Percentiles rank a stretch among this genome's conserved stretches.
These are phyloP conservation scores for Aptenodytes patagonicus DNA, from an alignment of 2,113 vertebrate genomes.

Conservation along the genomic window DNA sequence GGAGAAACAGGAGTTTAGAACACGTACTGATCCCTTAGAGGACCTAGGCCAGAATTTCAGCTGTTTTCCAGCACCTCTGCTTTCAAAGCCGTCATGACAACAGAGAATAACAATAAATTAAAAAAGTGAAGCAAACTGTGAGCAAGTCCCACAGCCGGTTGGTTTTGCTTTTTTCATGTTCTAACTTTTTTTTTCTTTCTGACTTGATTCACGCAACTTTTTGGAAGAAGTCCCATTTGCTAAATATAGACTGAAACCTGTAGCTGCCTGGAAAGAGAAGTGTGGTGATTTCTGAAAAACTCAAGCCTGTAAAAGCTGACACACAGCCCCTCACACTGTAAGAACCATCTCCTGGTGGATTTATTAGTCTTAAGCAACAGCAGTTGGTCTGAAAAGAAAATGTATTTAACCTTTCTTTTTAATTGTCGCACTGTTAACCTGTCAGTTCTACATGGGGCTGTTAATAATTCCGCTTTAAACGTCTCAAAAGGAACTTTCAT, in stretches of 20 bases:
- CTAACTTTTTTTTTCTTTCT: neutral
- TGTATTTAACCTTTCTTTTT: slow-evolving; percentile 70
- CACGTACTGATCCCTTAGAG: neutral
- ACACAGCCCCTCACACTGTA: slow-evolving; percentile 8
- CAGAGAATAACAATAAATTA: neutral
- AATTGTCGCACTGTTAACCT: slow-evolving; percentile 62
- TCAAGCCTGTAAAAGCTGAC: slow-evolving; percentile 37
- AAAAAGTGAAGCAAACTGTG: neutral
- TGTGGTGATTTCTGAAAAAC: slow-evolving; percentile 18
- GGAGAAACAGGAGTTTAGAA: neutral
- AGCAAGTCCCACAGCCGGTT: neutral
- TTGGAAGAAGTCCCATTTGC: neutral
- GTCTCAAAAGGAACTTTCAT: slow-evolving; percentile 53
- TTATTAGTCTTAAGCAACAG: slow-evolving; percentile 67
- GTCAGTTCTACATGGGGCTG: slow-evolving; percentile 48
- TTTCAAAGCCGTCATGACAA: neutral
- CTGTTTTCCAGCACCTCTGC: neutral
- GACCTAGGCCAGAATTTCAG: neutral
- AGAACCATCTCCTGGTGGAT: slow-evolving; percentile 46
- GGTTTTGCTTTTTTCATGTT: neutral
- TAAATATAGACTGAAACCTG: slow-evolving; percentile 37
- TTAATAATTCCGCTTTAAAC: slow-evolving; percentile 41
- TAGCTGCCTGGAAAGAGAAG: slow-evolving; percentile 30
- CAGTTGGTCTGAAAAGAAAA: slow-evolving; percentile 62
- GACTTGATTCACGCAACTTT: neutral